Percentiles rank a stretch among this genome's conserved stretches.
Evolutionary conservation across 2,797 vertebrate species (phyloP).

Genomic region (Pangasius djambal): DNA sequence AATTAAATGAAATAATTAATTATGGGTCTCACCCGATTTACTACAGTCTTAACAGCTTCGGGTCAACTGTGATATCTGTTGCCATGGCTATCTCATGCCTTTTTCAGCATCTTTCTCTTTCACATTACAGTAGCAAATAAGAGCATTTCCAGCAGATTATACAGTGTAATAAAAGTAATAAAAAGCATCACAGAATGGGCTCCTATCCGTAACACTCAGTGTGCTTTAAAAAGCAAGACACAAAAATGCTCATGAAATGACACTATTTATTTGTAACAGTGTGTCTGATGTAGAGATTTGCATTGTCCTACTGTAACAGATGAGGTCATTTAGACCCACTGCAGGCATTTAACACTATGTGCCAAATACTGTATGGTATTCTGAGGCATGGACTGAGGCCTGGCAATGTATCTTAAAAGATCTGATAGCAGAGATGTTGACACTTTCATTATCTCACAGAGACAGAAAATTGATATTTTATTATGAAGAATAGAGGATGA

Average conservation of each 20-base stretch:
- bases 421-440: slow-evolving; percentile 31
- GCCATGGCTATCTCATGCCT: neutral
- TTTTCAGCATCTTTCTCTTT: neutral
- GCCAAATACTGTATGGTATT: slow-evolving; percentile 9
- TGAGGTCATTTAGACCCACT: neutral
- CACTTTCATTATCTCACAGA: slow-evolving; percentile 38
- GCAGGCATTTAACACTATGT: slow-evolving; percentile 10
- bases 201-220: neutral
- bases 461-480: slow-evolving; percentile 37
- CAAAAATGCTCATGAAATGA: slow-evolving; percentile 7
- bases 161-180: neutral
- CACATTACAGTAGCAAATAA: neutral
- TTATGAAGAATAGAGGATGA: slow-evolving; percentile 41
- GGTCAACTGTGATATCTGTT: neutral
- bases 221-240: slow-evolving; percentile 26
- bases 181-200: neutral
- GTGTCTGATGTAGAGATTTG: slow-evolving; percentile 5
- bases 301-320: slow-evolving; percentile 31
- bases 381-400: slow-evolving; percentile 6
- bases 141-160: neutral
- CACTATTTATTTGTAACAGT: slow-evolving; percentile 13
- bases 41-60: neutral
- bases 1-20: neutral
- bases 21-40: neutral
- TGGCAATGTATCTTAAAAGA: slow-evolving; percentile 24